Conservation (phyloP, 2,113 vertebrate genomes). For the Actenoides lindsayi region DNA sequence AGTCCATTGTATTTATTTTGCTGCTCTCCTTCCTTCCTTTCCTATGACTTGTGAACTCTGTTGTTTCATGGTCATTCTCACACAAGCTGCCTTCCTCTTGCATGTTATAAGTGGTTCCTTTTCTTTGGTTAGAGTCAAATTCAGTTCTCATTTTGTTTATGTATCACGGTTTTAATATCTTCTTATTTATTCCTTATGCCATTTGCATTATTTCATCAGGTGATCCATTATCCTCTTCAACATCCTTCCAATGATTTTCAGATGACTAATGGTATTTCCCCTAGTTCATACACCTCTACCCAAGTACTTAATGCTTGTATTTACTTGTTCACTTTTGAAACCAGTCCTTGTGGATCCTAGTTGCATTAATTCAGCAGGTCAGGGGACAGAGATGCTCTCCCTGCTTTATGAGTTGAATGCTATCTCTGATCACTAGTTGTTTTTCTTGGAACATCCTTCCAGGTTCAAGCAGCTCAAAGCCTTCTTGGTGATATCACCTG, state of each 20-base stretch:
- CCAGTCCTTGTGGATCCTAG: background rate
- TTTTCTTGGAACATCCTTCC: background rate
- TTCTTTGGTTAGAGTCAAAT: background rate
- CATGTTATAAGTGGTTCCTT: background rate
- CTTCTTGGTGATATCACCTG: background rate
- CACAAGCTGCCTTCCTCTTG: constrained; percentile 36
- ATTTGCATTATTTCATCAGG: background rate
- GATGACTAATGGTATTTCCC: background rate
- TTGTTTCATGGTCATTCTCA: constrained; percentile 51
- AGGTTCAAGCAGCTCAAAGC: constrained; percentile 3
- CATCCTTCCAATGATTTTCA: background rate
- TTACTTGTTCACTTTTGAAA: background rate
- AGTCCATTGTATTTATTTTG: constrained; percentile 67
- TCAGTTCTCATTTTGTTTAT: background rate
- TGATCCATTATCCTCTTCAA: background rate
- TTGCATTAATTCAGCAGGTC: background rate
- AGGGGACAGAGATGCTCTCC: background rate
- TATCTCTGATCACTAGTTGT: background rate
- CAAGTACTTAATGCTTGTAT: background rate
- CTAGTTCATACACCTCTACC: background rate
- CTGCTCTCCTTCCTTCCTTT: constrained; percentile 53
- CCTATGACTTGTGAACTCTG: constrained; percentile 27
- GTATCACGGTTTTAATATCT: background rate
- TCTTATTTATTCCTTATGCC: background rate
- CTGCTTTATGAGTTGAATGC: background rate